These are phyloP conservation scores for Ennomos fuscantarius DNA, from an alignment of 2,888 invertebrate species.

Conservation along the genomic window DNA sequence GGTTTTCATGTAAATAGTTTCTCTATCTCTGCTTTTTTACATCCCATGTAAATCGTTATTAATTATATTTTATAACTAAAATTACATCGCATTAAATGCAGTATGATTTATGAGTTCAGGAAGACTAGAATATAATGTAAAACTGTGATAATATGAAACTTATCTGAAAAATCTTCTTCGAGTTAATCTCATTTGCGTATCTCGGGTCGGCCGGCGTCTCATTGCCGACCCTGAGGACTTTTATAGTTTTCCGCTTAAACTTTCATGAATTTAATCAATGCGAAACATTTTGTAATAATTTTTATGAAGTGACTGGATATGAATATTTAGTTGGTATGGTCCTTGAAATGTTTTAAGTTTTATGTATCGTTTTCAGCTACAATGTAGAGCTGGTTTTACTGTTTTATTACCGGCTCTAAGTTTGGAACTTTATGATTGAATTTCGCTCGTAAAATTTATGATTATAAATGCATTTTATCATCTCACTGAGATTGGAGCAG, in stretches of 20 bases:
- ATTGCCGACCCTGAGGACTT: conserved; percentile 58
- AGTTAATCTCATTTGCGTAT: conserved; percentile 64
- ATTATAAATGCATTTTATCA: no score
- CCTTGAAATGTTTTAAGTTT: conserved; percentile 20
- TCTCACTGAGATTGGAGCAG: no score
- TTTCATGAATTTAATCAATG: conserved; percentile 72
- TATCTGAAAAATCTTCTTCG: conserved; percentile 40
- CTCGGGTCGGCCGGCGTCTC: conserved; percentile 52
- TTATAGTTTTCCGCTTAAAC: conserved; percentile 72
- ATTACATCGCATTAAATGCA: no score
- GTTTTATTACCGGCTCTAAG: no score
- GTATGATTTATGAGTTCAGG: no score
- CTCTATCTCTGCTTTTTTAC: no score
- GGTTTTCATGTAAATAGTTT: no score
- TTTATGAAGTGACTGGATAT: conserved; percentile 63
- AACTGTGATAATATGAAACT: conserved; percentile 15
- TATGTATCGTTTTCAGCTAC: conserved; percentile 1
- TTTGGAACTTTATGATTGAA: no score
- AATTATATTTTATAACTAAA: no score
- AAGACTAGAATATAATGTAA: no score
- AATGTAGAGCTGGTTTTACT: background rate
- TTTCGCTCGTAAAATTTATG: no score
- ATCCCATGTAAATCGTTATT: no score
- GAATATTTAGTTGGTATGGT: conserved; percentile 54
- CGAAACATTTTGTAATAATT: conserved; percentile 65